These are phyloP conservation scores for Molossus molossus DNA, from an alignment of 2,797 vertebrate genomes.

Conservation along the genomic window DNA sequence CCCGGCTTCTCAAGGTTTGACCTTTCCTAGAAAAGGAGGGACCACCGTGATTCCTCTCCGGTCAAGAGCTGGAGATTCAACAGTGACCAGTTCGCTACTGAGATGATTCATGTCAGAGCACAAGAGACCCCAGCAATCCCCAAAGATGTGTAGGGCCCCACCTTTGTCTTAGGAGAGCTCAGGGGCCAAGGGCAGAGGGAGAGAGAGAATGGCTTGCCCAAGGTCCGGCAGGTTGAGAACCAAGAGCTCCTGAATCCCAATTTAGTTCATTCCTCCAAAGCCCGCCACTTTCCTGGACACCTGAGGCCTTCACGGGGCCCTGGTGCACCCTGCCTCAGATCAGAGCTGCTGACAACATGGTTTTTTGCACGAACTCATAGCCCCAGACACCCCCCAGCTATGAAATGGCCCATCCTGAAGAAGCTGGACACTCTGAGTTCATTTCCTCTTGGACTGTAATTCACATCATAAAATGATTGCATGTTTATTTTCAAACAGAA, in stretches of 20 bases:
- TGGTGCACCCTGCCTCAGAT: background rate
- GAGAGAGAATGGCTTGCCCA: background rate
- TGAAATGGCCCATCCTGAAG: conserved; percentile 85
- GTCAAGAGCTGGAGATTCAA: background rate
- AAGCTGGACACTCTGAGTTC: conserved; percentile 87
- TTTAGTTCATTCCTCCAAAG: conserved; percentile 1
- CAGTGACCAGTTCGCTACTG: background rate
- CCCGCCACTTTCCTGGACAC: background rate
- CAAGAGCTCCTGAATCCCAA: conserved; percentile 12
- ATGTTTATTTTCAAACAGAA: conserved; percentile 87
- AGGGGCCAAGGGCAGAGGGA: background rate
- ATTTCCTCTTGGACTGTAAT: conserved; percentile 90
- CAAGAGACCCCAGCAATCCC: background rate
- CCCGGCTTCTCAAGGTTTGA: background rate
- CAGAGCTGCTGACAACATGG: conserved; percentile 29
- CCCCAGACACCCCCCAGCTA: conserved; percentile 76
- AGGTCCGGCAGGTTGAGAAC: conserved; percentile 31
- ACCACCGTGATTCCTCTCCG: background rate
- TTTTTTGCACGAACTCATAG: conserved; percentile 56
- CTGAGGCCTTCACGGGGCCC: background rate
- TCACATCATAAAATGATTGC: conserved; percentile 90
- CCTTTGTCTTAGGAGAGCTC: conserved; percentile 37
- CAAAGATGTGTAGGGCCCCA: background rate
- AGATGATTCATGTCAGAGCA: conserved; percentile 1
- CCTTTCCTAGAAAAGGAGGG: conserved; percentile 27